These are phyloP conservation scores for Hydrozoanthus gracilis DNA, from an alignment of 92 coral and sea anemone species.

Conservation along the genomic window DNA sequence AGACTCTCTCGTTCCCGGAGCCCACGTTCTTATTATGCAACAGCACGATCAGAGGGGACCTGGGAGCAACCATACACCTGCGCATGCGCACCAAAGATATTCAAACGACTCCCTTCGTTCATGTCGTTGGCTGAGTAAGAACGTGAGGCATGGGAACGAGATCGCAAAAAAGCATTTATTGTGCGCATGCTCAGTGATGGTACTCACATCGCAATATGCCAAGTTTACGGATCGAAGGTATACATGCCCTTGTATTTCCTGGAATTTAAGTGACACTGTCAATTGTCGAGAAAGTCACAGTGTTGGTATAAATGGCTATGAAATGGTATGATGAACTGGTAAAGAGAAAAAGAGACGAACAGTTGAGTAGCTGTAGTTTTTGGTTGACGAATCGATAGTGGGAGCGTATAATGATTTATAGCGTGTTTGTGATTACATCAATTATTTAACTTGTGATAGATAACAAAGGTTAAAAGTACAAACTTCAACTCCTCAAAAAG, in stretches of 20 bases:
- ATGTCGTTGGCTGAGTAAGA: not conserved
- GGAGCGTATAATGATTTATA: too few species aligned
- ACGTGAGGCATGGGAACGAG: slow-evolving; percentile 30
- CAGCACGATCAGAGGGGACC: not conserved
- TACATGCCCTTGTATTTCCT: slow-evolving; percentile 34
- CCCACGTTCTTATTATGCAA: slow-evolving; percentile 9
- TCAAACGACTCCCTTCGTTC: not conserved
- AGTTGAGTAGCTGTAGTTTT: too few species aligned
- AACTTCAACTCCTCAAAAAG: too few species aligned
- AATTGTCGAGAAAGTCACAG: slow-evolving; percentile 64
- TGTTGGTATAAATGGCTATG: too few species aligned
- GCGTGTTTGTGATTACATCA: too few species aligned
- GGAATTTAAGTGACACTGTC: slow-evolving; percentile 27
- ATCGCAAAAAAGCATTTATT: not conserved
- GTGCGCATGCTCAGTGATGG: slow-evolving; percentile 45
- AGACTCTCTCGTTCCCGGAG: slow-evolving; percentile 16
- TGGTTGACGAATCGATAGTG: too few species aligned
- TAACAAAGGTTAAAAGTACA: too few species aligned
- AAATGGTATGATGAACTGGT: slow-evolving; percentile 41
- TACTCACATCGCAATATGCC: slow-evolving; percentile 41
- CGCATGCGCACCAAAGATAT: slow-evolving; percentile 32
- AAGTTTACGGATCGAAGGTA: slow-evolving; percentile 38
- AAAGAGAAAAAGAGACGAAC: too few species aligned
- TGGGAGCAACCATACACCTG: slow-evolving; percentile 32
- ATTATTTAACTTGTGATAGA: too few species aligned